Base-by-base conservation (phyloP, 1,140 invertebrate species). In the Listronotus oregonensis region DNA sequence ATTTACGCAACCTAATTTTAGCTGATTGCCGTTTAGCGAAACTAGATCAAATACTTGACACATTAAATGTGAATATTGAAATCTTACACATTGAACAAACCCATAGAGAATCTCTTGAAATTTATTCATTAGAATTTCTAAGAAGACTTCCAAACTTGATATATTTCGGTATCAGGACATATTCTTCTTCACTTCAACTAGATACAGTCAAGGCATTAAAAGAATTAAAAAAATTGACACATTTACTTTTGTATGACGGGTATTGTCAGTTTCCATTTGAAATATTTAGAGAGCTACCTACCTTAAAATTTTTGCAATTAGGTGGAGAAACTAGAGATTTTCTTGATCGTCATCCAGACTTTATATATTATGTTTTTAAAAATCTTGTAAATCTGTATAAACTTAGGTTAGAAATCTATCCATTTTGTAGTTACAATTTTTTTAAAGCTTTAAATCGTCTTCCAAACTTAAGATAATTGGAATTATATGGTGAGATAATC, bases 21-120 rank as follows among this genome's bases (percentile, higher is more conserved):
- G 43, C 43, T 14, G 43, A 46, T 15, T 46, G 43, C 15, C 43
- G 43, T 46, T 46, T 46, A 15, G 5, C 1, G 14, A 46, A 46
- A 46, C 12, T 46, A 46, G 43, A 46, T 15, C 43, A 46, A 46
- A 46, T 46, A 2, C n/a, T 15, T 8, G 15, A 46, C 17, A 46
- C 17, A 3, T 7, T 46, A 12, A n/a, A n/a, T 7, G 5, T n/a
- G 15, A 17, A 46, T 7, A 14, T 46, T 14, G 43, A 46, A 46
- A 3, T 7, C 3, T 14, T 46, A 17, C 43, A 46, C 5, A 46
- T 46, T n/a, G 43, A 46, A 46, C 43, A 46, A 17, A 46, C 43
- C 43, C 43, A 46, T 17, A 5, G 43, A 15, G 43, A 46, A 17
- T 7, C 5, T 7, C 43, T 17, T 7, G 43, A 46, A 5, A 12